Base-by-base conservation (phyloP, 2,113 vertebrate species). In the Plecturocebus donacophilus region DNA sequence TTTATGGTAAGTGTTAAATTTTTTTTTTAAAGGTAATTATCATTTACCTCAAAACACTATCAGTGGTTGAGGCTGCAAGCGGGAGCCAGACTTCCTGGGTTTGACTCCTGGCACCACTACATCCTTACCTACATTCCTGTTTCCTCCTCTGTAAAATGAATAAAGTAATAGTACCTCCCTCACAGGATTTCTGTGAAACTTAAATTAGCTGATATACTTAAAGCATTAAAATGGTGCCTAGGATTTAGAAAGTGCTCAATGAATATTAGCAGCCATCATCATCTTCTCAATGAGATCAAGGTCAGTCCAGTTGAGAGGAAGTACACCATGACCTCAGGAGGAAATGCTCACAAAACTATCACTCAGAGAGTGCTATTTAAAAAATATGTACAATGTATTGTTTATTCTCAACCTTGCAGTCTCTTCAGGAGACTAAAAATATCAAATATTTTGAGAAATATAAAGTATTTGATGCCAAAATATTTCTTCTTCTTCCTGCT, bases 381-480 rank as follows among this genome's bases (percentile, higher is more conserved):
- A 92, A 93, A 90, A 96, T 1, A 89, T 32, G 66, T 16, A 58
- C 38, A 38, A 40, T 30, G 70, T 35, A 71, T 40, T 81, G 64
- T 87, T 88, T 49, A 80, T 68, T 68, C 88, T 81, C 42, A 81
- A 93, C 30, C 19, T 82, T 54, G 32, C 6, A 86, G 52, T 83
- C 25, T 92, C 68, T 58, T 73, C 25, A 77, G 66, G 54, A 80
- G 19, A n/a, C 95, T 93, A 93, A 91, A 96, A 96, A 76, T 85
- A 90, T 16, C 61, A 93, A 97, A 83, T 54, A 88, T 77, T 88
- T 95, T 93, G 79, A 96, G 42, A 94, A 89, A 94, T 71, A 94
- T 32, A n/a, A 82, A 91, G 47, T 20, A 96, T 68, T 30, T 56
- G 75, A 91, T 81, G 80, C n/a, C 30, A 76, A 87, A 64, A 90